These are phyloP conservation scores for Numenius arquata DNA, from an alignment of 2,113 vertebrate genomes.

Conservation along the genomic window DNA sequence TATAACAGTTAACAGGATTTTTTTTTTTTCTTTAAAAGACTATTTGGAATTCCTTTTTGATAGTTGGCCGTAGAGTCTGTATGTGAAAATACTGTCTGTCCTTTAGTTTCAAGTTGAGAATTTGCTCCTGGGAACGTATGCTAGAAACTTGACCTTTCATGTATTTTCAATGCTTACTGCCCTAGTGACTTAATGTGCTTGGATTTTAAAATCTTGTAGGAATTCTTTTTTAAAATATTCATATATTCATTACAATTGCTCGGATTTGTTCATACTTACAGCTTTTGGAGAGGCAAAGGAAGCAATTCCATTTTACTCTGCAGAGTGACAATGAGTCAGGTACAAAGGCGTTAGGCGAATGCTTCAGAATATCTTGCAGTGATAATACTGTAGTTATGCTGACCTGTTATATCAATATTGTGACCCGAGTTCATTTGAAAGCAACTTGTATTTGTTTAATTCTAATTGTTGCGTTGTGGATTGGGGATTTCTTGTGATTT, in stretches of 20 bases:
- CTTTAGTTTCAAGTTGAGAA: neutral
- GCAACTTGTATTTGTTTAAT: neutral
- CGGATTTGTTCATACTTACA: fast-evolving
- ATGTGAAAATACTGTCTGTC: neutral
- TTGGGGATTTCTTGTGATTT: neutral
- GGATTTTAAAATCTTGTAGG: neutral
- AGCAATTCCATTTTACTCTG: neutral
- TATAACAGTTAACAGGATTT: neutral
- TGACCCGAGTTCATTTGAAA: neutral
- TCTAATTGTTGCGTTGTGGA: neutral
- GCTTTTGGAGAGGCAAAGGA: neutral
- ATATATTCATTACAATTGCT: neutral
- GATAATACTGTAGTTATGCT: neutral
- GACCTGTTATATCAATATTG: neutral
- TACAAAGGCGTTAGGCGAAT: neutral
- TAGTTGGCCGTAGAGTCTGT: neutral
- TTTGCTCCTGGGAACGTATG: neutral
- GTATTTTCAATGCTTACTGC: neutral
- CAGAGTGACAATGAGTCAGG: neutral
- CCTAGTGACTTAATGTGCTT: neutral
- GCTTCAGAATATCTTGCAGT: neutral
- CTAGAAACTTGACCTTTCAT: neutral
- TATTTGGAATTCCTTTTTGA: neutral
- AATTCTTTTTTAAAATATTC: neutral
- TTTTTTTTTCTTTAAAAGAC: neutral